Evolutionary conservation across 2,888 invertebrate species (phyloP).

Genomic region (Ormyrus labotus): DNA sequence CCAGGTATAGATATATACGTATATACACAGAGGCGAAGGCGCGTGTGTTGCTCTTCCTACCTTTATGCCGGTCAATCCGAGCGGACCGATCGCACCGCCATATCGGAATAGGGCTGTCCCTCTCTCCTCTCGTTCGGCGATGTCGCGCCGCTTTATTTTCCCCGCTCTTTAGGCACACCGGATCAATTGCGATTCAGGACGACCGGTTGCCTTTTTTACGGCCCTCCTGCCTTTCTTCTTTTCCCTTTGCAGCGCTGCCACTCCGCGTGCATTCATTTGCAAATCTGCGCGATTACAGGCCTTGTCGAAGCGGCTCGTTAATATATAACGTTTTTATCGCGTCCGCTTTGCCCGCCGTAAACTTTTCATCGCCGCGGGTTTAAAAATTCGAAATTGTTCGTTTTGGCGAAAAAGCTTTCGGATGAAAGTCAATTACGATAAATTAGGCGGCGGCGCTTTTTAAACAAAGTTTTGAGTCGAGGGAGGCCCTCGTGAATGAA

Average conservation of each 20-base stretch:
- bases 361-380: too few relatives aligned
- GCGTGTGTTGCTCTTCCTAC: slow-evolving; percentile 10
- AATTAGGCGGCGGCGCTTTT: neutral
- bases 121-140: neutral
- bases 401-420: too few relatives aligned
- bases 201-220: slow-evolving; percentile 8
- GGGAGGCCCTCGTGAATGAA: slow-evolving; percentile 13
- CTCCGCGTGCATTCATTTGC: neutral
- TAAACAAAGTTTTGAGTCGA: slow-evolving; percentile 32
- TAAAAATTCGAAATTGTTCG: too few relatives aligned
- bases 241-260: neutral
- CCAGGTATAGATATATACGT: neutral
- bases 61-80: slow-evolving; percentile 54
- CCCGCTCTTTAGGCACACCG: slow-evolving; percentile 43
- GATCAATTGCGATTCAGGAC: slow-evolving; percentile 46
- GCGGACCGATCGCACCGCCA: slow-evolving; percentile 47
- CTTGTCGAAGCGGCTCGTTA: too few relatives aligned
- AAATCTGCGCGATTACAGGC: too few relatives aligned
- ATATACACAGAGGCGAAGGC: neutral
- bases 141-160: slow-evolving; percentile 47
- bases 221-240: neutral
- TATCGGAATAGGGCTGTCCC: slow-evolving; percentile 50
- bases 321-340: too few relatives aligned
- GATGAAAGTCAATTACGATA: slow-evolving; percentile 8
- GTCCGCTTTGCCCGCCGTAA: too few relatives aligned